Evolutionary conservation across 2,113 vertebrate species (phyloP).

Genomic region (Pygoscelis adeliae): DNA sequence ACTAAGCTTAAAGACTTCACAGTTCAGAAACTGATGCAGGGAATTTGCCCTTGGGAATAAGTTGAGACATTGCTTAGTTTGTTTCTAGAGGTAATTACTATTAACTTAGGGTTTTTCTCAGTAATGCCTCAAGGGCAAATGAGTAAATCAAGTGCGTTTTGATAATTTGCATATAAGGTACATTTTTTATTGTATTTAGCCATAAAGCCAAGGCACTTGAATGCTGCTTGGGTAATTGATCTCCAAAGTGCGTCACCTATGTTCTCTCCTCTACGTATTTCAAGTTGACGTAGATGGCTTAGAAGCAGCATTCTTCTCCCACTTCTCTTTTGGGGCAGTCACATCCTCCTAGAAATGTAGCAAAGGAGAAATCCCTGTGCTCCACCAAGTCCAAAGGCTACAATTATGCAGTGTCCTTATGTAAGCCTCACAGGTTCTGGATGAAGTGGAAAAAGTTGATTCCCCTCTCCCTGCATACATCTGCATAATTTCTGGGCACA

Average conservation of each 20-base stretch:
- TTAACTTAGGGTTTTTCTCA: constrained; percentile 17
- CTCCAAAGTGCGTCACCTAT: neutral
- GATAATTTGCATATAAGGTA: constrained; percentile 51
- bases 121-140: constrained; percentile 33
- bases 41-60: neutral
- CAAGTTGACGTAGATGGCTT: neutral
- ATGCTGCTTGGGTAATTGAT: constrained; percentile 8
- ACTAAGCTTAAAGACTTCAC: neutral
- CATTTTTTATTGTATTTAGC: constrained; percentile 36
- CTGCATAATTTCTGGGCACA: neutral
- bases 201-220: neutral
- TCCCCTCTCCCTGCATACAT: neutral
- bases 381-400: neutral
- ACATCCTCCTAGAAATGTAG: neutral
- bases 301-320: neutral
- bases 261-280: neutral
- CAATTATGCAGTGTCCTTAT: neutral
- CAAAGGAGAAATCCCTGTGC: neutral
- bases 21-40: neutral
- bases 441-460: neutral
- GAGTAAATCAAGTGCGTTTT: constrained; percentile 45
- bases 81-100: constrained; percentile 16
- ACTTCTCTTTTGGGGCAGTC: neutral
- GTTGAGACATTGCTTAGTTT: neutral
- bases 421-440: neutral